These are phyloP conservation scores for Epinotia nisella DNA, from an alignment of 2,888 invertebrate species.

Conservation along the genomic window DNA sequence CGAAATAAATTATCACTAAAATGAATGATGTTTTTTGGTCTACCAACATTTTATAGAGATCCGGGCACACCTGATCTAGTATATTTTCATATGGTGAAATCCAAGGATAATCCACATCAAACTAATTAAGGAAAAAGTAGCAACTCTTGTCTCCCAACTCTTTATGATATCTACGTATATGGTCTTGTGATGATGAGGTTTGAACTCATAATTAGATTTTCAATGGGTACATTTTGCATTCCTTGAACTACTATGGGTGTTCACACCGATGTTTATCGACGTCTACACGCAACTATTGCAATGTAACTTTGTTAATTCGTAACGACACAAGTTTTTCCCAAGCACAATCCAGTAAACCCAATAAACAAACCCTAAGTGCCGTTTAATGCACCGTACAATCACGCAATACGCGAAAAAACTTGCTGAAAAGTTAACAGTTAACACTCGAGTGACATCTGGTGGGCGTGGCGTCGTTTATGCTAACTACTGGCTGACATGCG, in stretches of 20 bases:
- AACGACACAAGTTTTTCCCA: constrained; percentile 4
- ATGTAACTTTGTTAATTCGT: not conserved
- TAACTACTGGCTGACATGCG: constrained; percentile 55
- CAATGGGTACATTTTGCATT: not conserved
- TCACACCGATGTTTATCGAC: not conserved
- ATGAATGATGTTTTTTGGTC: not conserved
- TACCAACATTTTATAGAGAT: not conserved
- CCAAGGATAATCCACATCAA: no score
- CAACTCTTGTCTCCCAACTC: no score
- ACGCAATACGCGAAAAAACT: constrained; percentile 55
- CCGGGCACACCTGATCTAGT: no score
- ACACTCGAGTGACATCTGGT: constrained; percentile 62
- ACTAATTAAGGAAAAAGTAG: no score
- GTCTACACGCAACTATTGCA: constrained; percentile 2
- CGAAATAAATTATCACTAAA: not conserved
- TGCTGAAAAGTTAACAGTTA: constrained; percentile 52
- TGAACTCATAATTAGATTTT: not conserved
- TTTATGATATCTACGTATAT: not conserved
- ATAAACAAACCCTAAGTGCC: constrained; percentile 23
- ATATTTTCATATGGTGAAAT: no score
- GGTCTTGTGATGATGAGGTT: not conserved
- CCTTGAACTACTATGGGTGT: not conserved
- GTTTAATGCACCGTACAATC: constrained; percentile 27
- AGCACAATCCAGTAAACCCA: constrained; percentile 6
- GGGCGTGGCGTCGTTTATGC: constrained; percentile 73